These are phyloP conservation scores for Narcine bancroftii DNA, from an alignment of 2,113 vertebrate genomes.

Conservation along the genomic window DNA sequence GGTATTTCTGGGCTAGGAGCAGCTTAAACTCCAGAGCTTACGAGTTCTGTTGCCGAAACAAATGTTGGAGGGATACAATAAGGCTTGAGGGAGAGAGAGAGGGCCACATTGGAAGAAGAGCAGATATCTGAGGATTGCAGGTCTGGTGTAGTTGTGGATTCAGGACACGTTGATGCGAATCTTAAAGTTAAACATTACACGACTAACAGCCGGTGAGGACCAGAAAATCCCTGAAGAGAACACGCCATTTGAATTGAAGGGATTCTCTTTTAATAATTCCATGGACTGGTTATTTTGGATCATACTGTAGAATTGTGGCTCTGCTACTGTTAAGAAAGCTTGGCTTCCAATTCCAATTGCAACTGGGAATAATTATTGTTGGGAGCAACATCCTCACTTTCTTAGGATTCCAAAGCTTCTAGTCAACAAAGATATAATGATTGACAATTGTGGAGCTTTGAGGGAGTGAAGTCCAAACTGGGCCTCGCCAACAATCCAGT, in stretches of 20 bases:
- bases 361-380: neutral
- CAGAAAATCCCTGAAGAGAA: too few species aligned
- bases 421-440: neutral
- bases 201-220: too few species aligned
- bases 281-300: neutral
- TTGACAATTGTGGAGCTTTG: neutral
- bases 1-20: too few species aligned
- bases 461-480: neutral
- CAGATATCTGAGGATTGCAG: too few species aligned
- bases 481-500: neutral
- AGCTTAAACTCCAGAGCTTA: too few species aligned
- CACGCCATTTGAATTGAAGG: neutral
- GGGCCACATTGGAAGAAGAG: too few species aligned
- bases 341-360: neutral
- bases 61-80: too few species aligned
- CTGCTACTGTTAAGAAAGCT: neutral
- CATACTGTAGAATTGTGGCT: neutral
- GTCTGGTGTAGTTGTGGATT: too few species aligned
- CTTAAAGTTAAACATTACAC: too few species aligned
- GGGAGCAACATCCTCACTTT: neutral
- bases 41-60: too few species aligned
- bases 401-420: neutral
- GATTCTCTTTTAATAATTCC: neutral
- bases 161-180: too few species aligned
- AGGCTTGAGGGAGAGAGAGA: too few species aligned